Percentiles rank a stretch among this genome's conserved stretches.
Evolutionary conservation across 92 coral and sea anemone species (phyloP).

Genomic region (Siderastrea radians): DNA sequence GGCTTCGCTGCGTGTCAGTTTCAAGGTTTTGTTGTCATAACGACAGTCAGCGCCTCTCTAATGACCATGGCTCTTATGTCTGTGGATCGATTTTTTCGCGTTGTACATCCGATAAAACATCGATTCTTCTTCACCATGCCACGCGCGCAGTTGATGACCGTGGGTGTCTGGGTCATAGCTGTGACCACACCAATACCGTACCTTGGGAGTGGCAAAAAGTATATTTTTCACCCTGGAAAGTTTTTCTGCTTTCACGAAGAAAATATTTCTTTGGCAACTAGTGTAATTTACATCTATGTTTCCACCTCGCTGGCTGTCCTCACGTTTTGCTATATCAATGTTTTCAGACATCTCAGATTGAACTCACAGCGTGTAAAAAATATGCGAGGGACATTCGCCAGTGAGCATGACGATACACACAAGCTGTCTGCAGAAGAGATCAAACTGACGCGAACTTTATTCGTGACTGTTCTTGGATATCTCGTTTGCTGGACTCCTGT

Average conservation of each 20-base stretch:
- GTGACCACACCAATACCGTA: conserved; percentile 44
- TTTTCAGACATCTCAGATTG: conserved; percentile 16
- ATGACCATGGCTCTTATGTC: conserved; percentile 60
- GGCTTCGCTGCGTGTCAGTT: conserved; percentile 46
- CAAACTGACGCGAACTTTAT: conserved; percentile 31
- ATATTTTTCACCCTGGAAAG: conserved; percentile 58
- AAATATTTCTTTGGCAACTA: not conserved
- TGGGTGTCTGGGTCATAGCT: conserved; percentile 56
- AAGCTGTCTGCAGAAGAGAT: conserved; percentile 29
- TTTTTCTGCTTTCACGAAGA: conserved; percentile 48
- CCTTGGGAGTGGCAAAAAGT: conserved; percentile 32
- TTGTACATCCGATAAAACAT: conserved; percentile 52
- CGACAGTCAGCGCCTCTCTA: conserved; percentile 46
- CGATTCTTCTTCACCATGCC: conserved; percentile 53
- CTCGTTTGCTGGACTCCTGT: conserved; percentile 45
- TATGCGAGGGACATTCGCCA: not conserved
- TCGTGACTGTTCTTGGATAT: conserved; percentile 38
- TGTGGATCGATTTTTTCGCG: conserved; percentile 53
- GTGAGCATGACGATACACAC: not conserved
- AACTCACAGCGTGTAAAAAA: conserved; percentile 27
- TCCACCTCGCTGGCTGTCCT: conserved; percentile 15
- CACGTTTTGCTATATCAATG: conserved; percentile 37
- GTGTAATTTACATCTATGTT: not conserved
- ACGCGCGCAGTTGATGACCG: conserved; percentile 36
- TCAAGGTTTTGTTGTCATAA: conserved; percentile 39